These are phyloP conservation scores for Polyploca ridens DNA, from an alignment of 2,888 invertebrate genomes.

Conservation along the genomic window DNA sequence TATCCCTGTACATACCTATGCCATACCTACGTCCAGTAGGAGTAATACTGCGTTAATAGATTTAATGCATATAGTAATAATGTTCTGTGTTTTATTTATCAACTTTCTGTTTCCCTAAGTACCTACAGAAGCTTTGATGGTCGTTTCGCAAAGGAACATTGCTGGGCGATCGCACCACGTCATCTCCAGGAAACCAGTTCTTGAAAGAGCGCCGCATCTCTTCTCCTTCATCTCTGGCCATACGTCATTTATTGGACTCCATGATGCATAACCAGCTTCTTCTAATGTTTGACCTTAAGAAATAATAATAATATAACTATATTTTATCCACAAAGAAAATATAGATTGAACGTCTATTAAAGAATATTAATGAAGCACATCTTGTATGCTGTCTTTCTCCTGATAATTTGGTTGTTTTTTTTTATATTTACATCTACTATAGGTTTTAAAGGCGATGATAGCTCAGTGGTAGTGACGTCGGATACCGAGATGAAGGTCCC, in stretches of 20 bases:
- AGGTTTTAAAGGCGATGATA: no score
- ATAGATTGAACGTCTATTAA: no score
- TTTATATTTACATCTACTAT: no score
- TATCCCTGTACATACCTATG: neutral
- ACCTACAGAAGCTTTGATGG: slow-evolving; percentile 25
- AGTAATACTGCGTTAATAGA: no score
- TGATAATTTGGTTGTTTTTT: neutral
- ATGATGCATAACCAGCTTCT: slow-evolving; percentile 53
- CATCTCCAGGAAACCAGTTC: slow-evolving; percentile 52
- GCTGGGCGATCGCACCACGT: slow-evolving; percentile 48
- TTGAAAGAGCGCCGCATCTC: slow-evolving; percentile 56
- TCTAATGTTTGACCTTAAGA: slow-evolving; percentile 49
- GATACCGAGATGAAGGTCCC: no score
- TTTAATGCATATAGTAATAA: neutral
- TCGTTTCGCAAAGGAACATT: slow-evolving; percentile 59
- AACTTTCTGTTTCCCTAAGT: neutral
- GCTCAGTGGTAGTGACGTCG: no score
- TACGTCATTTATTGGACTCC: slow-evolving; percentile 46
- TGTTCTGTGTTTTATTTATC: neutral
- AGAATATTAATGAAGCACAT: no score
- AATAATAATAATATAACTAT: neutral
- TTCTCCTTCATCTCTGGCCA: slow-evolving; percentile 30
- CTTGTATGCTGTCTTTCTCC: no score
- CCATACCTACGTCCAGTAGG: neutral
- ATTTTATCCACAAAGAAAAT: no score